Evolutionary conservation across 1,140 invertebrate species (phyloP).

Genomic region (Pogonus chalceus): DNA sequence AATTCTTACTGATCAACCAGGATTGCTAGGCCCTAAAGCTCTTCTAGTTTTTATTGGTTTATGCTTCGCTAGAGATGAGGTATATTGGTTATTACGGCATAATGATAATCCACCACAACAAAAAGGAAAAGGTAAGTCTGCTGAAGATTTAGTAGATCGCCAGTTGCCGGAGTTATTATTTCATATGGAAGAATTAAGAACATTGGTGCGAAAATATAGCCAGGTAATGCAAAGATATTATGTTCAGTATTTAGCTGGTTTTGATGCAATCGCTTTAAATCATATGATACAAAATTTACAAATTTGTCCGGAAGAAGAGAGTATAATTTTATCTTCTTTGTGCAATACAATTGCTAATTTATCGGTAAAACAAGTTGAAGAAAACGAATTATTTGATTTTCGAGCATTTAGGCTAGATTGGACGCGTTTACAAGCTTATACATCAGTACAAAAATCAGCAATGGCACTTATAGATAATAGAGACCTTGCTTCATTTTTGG

Average conservation of each 20-base stretch:
- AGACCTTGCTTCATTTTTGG: constrained; percentile 83
- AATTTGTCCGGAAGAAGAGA: constrained; percentile 88
- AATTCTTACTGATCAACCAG: constrained; percentile 95
- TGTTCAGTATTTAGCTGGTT: constrained; percentile 91
- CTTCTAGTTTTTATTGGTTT: constrained; percentile 93
- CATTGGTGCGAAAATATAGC: constrained; percentile 85
- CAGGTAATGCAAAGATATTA: constrained; percentile 98
- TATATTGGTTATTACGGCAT: constrained; percentile 92
- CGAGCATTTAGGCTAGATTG: constrained; percentile 90
- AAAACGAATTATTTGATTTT: constrained; percentile 94
- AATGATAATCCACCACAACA: constrained; percentile 86
- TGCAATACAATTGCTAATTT: constrained; percentile 81
- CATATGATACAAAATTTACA: constrained; percentile 82
- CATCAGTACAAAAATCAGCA: constrained; percentile 74
- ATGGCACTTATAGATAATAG: constrained; percentile 78
- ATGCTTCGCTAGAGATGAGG: constrained; percentile 91
- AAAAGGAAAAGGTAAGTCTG: constrained; percentile 73
- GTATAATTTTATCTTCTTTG: constrained; percentile 84
- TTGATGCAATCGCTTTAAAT: constrained; percentile 87
- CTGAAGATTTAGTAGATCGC: constrained; percentile 84
- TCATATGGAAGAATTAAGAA: constrained; percentile 94
- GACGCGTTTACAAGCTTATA: constrained; percentile 93
- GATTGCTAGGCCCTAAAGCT: constrained; percentile 93
- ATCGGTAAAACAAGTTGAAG: constrained; percentile 92
- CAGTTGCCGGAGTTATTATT: constrained; percentile 95